Evolutionary conservation across 2,797 vertebrate genomes (phyloP), one percentile per base, ranked within the genome.

Genomic region (Hippopotamyrus pictus): DNA sequence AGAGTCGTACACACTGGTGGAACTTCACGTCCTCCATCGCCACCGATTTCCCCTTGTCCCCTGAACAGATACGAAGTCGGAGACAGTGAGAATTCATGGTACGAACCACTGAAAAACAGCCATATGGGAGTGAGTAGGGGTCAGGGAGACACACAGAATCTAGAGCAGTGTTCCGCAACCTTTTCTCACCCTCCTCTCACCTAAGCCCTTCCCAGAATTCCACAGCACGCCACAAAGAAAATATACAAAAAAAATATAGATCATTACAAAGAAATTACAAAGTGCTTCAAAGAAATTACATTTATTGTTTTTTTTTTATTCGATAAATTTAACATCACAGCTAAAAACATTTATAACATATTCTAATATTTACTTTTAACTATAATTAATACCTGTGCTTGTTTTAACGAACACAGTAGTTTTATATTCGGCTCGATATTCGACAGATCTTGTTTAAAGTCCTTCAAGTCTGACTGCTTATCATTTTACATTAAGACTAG

Each of bases 11-110:
- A 0, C 98, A 99, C 94, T 99, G 98, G 93, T 99, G 98, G 92
- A 99, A 99, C 92, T 98, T 98, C 2, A 98, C 98, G 0, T 99
- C 98, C 91, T 99, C 98, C 95, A 99, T 97, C 86, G 97, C 92
- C 91, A 99, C 98, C 0, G 97, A 97, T 89, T 98, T 98, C 90
- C 97, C 98, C 88, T 96, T 98, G 91, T 97, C 97, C 62, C 98
- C 98, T 98, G 92, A 51, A 88, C 86, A 91, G 29, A 79, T 88
- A 90, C 41, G 90, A 41, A 88, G 9, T 22, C n/a, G 46, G 29
- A 76, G 59, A 19, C 9, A 62, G 76, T 33, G 62, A 37, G 3
- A 29, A 41, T 41, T 76, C 69, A 19, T 76, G 69, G 12, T 37
- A 37, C 12, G 1, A 19, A 73, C 69, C 69, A 41, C 33, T 37